Conservation (phyloP, 2,888 invertebrate genomes). For the Aphodius sticticus region DNA sequence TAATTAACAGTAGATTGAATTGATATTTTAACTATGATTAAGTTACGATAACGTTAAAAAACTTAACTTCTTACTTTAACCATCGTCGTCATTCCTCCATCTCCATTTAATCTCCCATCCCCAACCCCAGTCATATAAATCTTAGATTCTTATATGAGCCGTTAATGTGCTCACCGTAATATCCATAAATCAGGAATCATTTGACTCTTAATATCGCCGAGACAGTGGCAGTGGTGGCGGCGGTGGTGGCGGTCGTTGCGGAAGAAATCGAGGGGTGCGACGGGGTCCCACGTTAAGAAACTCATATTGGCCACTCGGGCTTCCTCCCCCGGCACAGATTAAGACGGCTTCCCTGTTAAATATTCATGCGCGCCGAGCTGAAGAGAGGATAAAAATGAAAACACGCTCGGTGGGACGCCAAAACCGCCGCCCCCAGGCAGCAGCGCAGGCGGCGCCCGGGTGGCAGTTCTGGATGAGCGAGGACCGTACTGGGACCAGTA, state of each 20-base stretch:
- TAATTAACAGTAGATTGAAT: too few relatives aligned
- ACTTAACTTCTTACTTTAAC: not conserved
- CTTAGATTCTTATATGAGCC: conserved; percentile 25
- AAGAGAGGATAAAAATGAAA: conserved; percentile 67
- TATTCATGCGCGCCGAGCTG: conserved; percentile 66
- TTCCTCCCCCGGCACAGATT: conserved; percentile 66
- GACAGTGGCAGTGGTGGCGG: conserved; percentile 14
- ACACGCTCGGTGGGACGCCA: conserved; percentile 37
- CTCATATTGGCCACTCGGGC: conserved; percentile 60
- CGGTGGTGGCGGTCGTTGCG: conserved; percentile 5
- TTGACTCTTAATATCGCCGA: conserved; percentile 54
- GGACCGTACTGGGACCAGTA: conserved; percentile 32
- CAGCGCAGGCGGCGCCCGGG: not conserved
- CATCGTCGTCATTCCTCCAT: not conserved
- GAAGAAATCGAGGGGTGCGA: conserved; percentile 25
- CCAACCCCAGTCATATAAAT: conserved; percentile 12
- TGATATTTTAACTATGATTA: too few relatives aligned
- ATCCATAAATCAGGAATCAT: conserved; percentile 58
- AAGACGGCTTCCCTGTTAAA: conserved; percentile 66
- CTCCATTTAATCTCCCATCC: conserved; percentile 5
- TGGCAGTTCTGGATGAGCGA: conserved; percentile 35
- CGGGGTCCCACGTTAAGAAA: conserved; percentile 49
- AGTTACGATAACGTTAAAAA: not conserved
- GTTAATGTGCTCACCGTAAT: conserved; percentile 22
- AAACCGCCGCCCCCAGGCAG: not conserved